phyloP scores from a whole-genome alignment of 2,888 invertebrate genomes.

The Tipula unca region DNA sequence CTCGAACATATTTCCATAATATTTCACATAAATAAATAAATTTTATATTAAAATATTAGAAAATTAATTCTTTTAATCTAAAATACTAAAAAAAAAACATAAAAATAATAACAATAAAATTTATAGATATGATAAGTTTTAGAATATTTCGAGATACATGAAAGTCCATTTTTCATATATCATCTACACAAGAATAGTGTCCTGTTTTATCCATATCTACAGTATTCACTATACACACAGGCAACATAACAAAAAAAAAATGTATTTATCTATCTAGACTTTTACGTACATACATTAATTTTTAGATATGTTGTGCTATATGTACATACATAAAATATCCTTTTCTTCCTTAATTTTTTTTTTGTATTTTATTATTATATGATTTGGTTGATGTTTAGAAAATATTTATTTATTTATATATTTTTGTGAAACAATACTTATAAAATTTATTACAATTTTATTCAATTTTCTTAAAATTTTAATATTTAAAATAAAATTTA shows the following conservation, averaged over 20 bases:
- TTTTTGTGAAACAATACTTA: not conserved
- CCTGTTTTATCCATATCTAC: not conserved
- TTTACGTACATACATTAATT: not conserved
- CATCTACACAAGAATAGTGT: not conserved
- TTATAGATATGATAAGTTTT: not conserved
- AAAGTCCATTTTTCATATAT: not conserved
- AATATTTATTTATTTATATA: slow-evolving; percentile 14
- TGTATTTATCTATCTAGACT: not conserved
- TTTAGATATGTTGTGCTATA: not conserved
- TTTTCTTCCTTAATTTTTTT: not conserved
- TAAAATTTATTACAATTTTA: slow-evolving; percentile 14
- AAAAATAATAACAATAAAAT: slow-evolving; percentile 1
- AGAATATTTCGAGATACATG: not conserved
- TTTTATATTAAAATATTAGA: not conserved
- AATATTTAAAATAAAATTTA: not conserved
- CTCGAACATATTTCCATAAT: too few relatives aligned
- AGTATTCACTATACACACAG: not conserved
- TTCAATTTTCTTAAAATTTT: slow-evolving; percentile 14
- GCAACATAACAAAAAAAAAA: not conserved
- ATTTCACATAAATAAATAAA: not conserved
- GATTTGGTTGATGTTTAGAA: not conserved
- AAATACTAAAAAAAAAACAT: not conserved
- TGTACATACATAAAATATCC: not conserved
- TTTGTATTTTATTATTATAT: not conserved
- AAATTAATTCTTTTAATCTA: slow-evolving; percentile 4